Evolutionary conservation across 2,797 vertebrate genomes (phyloP), one percentile per base, ranked within the genome.

Genomic region (Gadopsis marmoratus): DNA sequence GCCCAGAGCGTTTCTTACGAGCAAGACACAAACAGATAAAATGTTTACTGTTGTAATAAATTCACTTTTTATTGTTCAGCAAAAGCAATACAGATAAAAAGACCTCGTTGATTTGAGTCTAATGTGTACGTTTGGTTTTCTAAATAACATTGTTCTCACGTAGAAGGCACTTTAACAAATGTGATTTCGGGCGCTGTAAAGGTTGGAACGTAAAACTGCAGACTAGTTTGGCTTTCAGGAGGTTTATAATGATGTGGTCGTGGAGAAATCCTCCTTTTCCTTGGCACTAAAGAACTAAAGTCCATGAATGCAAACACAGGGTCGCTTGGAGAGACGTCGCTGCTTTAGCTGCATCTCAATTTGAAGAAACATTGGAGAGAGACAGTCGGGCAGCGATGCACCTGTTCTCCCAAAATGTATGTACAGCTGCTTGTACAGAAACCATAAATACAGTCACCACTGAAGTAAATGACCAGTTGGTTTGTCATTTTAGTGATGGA

Each of bases 51-150:
- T 78, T 82, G 70, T 60, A 64, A 84, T 77, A 74, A 86, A 83
- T 78, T 84, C 71, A 66, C 23, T 81, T 77, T 92, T 95, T 92
- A 90, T 92, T 93, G 43, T 77, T 89, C 71, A 89, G 79, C 71
- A 79, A 81, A 69, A 84, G 70, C 63, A 29, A 72, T 64, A 85
- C 75, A 89, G 48, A 79, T 89, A 80, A 86, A 86, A 90, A 87
- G 43, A 82, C 48, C 56, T 74, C 21, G 79, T 64, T 10, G 71
- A 84, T 61, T 74, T 39, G 26, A 63, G 64, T 75, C 80, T 71
- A 50, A 71, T 2, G 26, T 37, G 43, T 45, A 61, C 16, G 58
- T 79, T 71, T 84, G 77, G 17, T 61, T 70, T 75, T 87, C 64
- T 83, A 68, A 63, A 67, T 61, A 50, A 70, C 66, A 76, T 58